Conservation (phyloP, 2,113 vertebrate genomes). For the Pyxicephalus adspersus region DNA sequence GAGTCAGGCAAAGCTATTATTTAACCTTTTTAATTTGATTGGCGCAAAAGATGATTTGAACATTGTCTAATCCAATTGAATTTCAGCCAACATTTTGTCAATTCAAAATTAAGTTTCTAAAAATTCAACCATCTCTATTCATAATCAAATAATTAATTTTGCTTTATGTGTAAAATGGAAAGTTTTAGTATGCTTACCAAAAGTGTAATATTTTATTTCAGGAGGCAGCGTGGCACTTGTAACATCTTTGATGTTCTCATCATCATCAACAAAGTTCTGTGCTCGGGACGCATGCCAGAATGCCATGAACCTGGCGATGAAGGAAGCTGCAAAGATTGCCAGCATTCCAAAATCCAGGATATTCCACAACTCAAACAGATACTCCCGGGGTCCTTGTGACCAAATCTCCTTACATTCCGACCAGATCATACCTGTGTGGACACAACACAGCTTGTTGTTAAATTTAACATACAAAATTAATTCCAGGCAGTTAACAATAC, state of each 20-base stretch:
- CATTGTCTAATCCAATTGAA: too few species aligned
- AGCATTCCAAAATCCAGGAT: constrained; percentile 96
- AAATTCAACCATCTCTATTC: too few species aligned
- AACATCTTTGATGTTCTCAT: constrained; percentile 77
- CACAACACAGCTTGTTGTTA: constrained; percentile 46
- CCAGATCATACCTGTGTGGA: constrained; percentile 89
- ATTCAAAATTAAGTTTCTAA: too few species aligned
- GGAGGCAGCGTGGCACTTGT: constrained; percentile 80
- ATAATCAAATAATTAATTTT: background rate
- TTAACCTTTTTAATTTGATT: too few species aligned
- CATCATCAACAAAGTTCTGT: constrained; percentile 84
- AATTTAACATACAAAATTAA: background rate
- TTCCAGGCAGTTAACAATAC: background rate
- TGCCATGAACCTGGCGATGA: constrained; percentile 93
- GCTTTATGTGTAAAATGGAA: too few species aligned
- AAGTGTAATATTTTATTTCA: constrained; percentile 90
- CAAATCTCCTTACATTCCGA: constrained; percentile 94
- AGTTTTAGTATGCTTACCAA: constrained; percentile 76
- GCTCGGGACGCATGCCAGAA: constrained; percentile 93
- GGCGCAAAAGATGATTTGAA: too few species aligned
- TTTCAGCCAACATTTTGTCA: too few species aligned
- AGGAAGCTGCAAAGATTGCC: constrained; percentile 91
- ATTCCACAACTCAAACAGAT: constrained; percentile 95
- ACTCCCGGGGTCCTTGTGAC: constrained; percentile 91
- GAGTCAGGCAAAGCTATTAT: too few species aligned